Conservation (phyloP, 2,888 invertebrate genomes). For the Meganola albula region DNA sequence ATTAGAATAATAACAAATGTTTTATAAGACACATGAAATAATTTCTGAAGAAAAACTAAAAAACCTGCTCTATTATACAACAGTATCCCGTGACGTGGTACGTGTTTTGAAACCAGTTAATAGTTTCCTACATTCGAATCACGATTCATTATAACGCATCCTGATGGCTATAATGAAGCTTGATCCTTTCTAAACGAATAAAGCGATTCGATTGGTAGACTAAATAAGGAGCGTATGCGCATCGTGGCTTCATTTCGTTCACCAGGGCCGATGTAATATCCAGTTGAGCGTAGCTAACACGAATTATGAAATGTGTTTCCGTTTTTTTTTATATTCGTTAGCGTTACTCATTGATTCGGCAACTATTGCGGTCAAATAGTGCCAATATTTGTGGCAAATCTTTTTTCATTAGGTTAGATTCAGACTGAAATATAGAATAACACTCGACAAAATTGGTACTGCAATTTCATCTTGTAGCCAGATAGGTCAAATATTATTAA, state of each 20-base stretch:
- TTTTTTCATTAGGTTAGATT: no score
- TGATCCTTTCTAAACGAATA: constrained; percentile 39
- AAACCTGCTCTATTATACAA: not conserved
- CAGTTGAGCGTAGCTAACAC: constrained; percentile 35
- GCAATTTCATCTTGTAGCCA: no score
- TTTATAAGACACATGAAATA: not conserved
- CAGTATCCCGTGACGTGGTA: constrained; percentile 2
- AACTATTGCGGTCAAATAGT: no score
- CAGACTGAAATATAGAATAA: no score
- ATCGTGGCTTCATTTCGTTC: constrained; percentile 31
- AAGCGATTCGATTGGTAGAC: constrained; percentile 38
- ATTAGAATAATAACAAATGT: not conserved
- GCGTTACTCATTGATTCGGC: no score
- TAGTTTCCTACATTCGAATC: constrained; percentile 29
- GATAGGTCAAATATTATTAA: no score
- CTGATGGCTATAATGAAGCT: constrained; percentile 30
- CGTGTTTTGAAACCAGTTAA: constrained; percentile 23
- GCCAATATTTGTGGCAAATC: no score
- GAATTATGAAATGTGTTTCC: constrained; percentile 5
- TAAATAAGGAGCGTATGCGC: constrained; percentile 48
- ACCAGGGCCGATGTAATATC: constrained; percentile 50
- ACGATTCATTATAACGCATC: constrained; percentile 41
- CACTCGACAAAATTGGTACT: no score
- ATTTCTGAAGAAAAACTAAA: not conserved
- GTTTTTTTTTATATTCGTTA: no score